Evolutionary conservation across 2,113 vertebrate species (phyloP), one percentile per base, ranked within the genome.

Genomic region (Laticauda laticaudata): DNA sequence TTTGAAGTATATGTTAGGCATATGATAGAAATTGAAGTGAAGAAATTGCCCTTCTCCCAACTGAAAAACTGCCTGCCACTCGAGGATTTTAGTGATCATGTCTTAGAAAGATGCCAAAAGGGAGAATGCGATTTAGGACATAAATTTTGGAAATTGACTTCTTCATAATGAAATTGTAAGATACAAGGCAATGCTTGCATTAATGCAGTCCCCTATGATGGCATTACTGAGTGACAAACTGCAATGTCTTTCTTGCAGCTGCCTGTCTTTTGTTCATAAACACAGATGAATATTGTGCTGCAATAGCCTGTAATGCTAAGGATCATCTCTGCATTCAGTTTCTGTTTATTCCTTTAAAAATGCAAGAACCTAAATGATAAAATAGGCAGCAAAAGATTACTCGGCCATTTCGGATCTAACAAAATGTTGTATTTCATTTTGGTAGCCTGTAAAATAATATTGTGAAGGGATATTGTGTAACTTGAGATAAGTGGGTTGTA

Each of bases 1-100:
- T 91, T 92, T 93, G 93, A 94, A 95, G 94, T 91, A 93, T 61
- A 91, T 96, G 93, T 93, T 86, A 1, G 2, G 39, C 92, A 93
- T 20, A 56, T 93, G 93, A 94, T 93, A 39, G 90, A 92, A 0
- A 92, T 86, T 88, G 5, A 0, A 64, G 93, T 24, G 56, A 95
- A 92, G 14, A 88, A 0, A 0, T 15, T 85, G 59, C 92, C 29
- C 18, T 18, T 43, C 39, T n/a, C 54, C 6, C 0, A 12, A 88
- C 57, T 94, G 92, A 94, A 89, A 86, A 21, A 86, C 91, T 21
- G 54, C 59, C 93, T 87, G 1, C 51, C 86, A 0, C 92, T 90
- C 15, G 9, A 92, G 39, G 75, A 34, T 54, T 90, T 6, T 75
- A 69, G 0, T 93, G 88, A 5, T 24, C 39, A 64, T 23, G 91